Conservation (phyloP, 2,113 vertebrate species). For the Pygoscelis antarcticus region DNA sequence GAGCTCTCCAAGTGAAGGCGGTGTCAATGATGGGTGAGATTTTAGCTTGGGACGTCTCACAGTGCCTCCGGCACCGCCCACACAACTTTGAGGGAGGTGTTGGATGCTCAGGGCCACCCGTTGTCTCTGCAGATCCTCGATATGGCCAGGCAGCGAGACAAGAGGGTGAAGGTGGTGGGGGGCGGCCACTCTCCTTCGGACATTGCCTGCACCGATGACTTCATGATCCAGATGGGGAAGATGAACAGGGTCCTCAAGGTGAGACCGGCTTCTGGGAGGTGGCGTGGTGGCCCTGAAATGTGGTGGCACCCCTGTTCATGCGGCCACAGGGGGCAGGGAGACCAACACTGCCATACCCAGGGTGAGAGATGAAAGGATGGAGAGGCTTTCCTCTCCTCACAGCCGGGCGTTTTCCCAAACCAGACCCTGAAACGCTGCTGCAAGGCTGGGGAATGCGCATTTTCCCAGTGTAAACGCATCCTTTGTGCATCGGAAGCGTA, state of each 20-base stretch:
- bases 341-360: not conserved
- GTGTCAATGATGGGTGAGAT: not conserved
- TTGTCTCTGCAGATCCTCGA: slow-evolving; percentile 69
- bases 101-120: not conserved
- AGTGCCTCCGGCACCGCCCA: too few relatives aligned
- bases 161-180: slow-evolving; percentile 77
- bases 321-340: not conserved
- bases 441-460: not conserved
- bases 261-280: not conserved
- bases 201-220: slow-evolving; percentile 76
- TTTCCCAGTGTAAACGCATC: not conserved
- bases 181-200: slow-evolving; percentile 76
- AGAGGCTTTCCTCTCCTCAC: not conserved
- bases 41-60: not conserved
- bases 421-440: not conserved
- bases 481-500: not conserved
- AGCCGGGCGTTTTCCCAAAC: not conserved
- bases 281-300: too few relatives aligned
- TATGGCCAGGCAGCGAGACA: slow-evolving; percentile 68
- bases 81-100: not conserved
- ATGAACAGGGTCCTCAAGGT: slow-evolving; percentile 78
- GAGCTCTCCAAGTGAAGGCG: not conserved
- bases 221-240: slow-evolving; percentile 79
- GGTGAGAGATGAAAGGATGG: not conserved
- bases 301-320: not conserved